Evolutionary conservation across 2,888 invertebrate species (phyloP), one percentile per base, ranked within the genome.

Genomic region (Meandrusa payeni): DNA sequence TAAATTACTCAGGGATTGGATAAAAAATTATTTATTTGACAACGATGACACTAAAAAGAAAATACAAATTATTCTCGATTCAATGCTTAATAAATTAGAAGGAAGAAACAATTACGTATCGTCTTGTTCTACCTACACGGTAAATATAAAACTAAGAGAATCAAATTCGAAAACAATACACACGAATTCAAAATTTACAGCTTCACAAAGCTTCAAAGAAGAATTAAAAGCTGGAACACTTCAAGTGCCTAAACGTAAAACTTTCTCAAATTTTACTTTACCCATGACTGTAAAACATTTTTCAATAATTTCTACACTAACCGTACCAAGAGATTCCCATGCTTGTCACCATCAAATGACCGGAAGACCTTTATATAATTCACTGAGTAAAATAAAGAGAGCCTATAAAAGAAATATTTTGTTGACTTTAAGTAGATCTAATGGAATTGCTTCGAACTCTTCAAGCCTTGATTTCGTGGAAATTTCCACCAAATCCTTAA

Each of bases 231-330:
- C 41, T 27, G 41, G 10, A 38, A 15, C 26, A 28, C 7, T n/a
- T 2, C 6, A 7, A 38, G 48, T 38, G 23, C 38, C 41, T 7
- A 56, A 48, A 1, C 55, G 55, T 10, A 57, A 55, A 20, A 33
- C 38, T 0, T 39, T 22, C 11, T 69, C 69, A 1, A 57, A 50
- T 6, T 50, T 62, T 13, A 69, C 72, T 6, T 50, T 66, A n/a
- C 79, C 77, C 1, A 55, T 68, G 19, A 50, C 57, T 6, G 55
- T 60, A 10, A 76, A 64, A 46, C 57, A 67, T 45, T 41, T 66
- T 1, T 70, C 57, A 59, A 55, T 80, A 2, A 67, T 83, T 42
- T 83, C 86, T 4, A 81, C 83, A 0, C 53, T 83, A 9, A 86
- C 78, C 33, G 68, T 85, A 11, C 86, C 85, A 4, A 72, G 71